These are phyloP conservation scores for Matsumyia berberina DNA, from an alignment of 2,888 invertebrate species.

Conservation along the genomic window DNA sequence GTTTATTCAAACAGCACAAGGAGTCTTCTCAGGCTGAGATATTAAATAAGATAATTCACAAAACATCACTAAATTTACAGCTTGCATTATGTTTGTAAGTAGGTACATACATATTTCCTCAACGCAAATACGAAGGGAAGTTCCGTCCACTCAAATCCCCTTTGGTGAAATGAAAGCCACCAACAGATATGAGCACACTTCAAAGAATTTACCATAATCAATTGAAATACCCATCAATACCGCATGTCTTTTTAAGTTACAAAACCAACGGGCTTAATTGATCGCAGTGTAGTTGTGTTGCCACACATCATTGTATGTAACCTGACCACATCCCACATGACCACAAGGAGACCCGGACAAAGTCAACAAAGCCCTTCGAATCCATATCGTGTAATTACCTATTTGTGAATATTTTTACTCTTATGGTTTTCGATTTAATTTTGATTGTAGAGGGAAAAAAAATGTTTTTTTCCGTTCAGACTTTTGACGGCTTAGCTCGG, in stretches of 20 bases:
- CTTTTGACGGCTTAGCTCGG: conserved; percentile 2
- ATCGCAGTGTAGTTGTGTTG: neutral
- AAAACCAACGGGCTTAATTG: conserved; percentile 8
- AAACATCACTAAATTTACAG: too few species aligned
- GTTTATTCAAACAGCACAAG: too few species aligned
- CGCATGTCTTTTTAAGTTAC: conserved; percentile 6
- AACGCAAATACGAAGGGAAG: too few species aligned
- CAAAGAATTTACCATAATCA: conserved; percentile 5
- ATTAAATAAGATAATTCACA: too few species aligned
- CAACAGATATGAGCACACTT: neutral
- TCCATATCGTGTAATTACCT: neutral
- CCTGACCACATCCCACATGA: neutral
- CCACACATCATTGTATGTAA: neutral
- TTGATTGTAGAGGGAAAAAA: neutral
- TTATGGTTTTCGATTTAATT: conserved; percentile 6
- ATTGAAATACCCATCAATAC: neutral
- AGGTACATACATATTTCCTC: too few species aligned
- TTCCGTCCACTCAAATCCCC: neutral
- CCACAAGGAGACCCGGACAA: neutral
- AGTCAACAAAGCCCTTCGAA: neutral
- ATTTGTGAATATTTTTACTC: neutral
- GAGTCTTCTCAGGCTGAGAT: too few species aligned
- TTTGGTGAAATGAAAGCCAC: neutral
- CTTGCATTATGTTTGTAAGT: too few species aligned
- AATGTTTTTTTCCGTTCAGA: neutral